A percentile compares a stretch with the other conserved stretches of the same genome.
These are phyloP conservation scores for Ochropleura plecta DNA, from an alignment of 2,888 invertebrate species.

Conservation along the genomic window DNA sequence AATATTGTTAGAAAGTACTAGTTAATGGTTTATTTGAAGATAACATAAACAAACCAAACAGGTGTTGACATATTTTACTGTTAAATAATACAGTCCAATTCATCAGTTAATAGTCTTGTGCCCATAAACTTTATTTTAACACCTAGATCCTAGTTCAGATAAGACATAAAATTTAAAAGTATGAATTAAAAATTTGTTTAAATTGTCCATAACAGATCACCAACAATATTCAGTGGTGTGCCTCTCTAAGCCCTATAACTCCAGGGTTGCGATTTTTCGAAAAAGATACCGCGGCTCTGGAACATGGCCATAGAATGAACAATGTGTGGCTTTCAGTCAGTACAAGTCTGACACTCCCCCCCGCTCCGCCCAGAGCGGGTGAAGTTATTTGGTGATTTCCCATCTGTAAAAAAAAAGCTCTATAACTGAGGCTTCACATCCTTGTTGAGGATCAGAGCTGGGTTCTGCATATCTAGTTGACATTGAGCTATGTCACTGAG, in stretches of 20 bases:
- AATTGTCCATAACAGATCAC: slow-evolving; percentile 49
- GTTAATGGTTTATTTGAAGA: not conserved
- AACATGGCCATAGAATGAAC: no score
- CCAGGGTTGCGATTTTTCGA: no score
- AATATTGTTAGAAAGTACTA: not conserved
- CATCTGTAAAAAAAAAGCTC: slow-evolving; percentile 54
- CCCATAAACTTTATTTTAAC: slow-evolving; percentile 17
- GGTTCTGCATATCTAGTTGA: slow-evolving; percentile 96
- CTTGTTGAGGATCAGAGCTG: slow-evolving; percentile 87
- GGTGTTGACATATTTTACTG: not conserved
- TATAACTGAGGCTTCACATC: slow-evolving; percentile 86
- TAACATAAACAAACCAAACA: not conserved
- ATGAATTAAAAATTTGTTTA: slow-evolving; percentile 3
- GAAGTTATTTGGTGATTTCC: no score
- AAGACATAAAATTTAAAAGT: not conserved
- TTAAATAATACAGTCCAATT: not conserved
- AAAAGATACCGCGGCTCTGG: no score
- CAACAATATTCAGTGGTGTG: slow-evolving; percentile 61
- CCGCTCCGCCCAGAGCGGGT: no score
- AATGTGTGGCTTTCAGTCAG: no score
- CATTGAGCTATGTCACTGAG: slow-evolving; percentile 98
- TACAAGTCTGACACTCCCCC: no score
- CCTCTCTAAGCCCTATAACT: slow-evolving; percentile 79
- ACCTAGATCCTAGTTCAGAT: slow-evolving; percentile 4
- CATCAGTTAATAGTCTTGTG: not conserved